phyloP scores from a whole-genome alignment of 2,113 vertebrate species.

The Myrmophylax atrothorax region DNA sequence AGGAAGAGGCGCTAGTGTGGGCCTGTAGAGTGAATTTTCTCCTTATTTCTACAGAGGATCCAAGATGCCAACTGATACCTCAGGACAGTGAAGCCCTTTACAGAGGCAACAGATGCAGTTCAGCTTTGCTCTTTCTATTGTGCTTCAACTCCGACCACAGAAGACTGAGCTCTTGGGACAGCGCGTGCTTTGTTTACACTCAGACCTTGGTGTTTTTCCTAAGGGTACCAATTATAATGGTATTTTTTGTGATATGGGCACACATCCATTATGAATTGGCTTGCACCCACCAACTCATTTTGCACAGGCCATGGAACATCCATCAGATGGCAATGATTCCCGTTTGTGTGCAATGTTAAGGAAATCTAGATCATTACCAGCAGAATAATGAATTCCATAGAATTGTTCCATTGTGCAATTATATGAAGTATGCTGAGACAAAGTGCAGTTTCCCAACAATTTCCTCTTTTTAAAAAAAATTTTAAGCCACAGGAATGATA shows the following conservation, averaged over 20 bases:
- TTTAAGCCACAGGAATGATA: conserved; percentile 3
- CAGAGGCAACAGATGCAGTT: conserved; percentile 23
- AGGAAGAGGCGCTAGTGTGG: background rate
- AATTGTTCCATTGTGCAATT: conserved; percentile 8
- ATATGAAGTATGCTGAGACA: background rate
- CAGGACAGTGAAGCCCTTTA: background rate
- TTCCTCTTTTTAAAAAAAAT: background rate
- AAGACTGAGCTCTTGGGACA: conserved; percentile 8
- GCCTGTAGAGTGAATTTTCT: background rate
- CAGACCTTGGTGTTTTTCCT: conserved; percentile 46
- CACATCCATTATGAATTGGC: conserved; percentile 50
- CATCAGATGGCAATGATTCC: conserved; percentile 38
- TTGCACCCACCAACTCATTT: conserved; percentile 52
- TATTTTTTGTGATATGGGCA: conserved; percentile 52
- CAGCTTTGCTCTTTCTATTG: background rate
- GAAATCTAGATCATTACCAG: conserved; percentile 34
- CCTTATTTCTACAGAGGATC: background rate
- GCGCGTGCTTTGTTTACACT: conserved; percentile 45
- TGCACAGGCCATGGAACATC: conserved; percentile 31
- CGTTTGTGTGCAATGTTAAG: background rate
- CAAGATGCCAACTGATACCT: background rate
- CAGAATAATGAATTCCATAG: conserved; percentile 18
- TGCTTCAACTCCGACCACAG: background rate
- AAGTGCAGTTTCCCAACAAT: conserved; percentile 12
- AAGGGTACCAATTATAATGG: conserved; percentile 39